Conservation (phyloP, 1,140 invertebrate species). For the Neodiprion pinetum region DNA sequence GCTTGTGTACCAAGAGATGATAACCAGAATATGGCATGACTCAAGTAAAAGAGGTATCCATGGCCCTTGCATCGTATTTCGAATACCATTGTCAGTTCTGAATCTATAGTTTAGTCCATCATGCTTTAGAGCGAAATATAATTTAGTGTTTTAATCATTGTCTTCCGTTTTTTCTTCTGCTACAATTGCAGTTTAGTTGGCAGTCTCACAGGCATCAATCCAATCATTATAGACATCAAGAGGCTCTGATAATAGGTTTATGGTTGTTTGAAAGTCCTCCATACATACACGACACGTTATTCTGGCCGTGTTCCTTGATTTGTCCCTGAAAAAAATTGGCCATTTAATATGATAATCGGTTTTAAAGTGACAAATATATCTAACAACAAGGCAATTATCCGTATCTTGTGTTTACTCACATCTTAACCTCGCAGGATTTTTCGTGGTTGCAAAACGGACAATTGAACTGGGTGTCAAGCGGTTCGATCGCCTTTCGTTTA, state of each 20-base stretch:
- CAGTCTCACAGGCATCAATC: conserved; percentile 98
- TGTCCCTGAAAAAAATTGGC: conserved; percentile 79
- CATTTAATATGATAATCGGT: conserved; percentile 20
- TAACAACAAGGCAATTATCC: not conserved
- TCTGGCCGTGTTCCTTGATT: conserved; percentile 87
- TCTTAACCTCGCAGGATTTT: conserved; percentile 99
- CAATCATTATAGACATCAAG: conserved; percentile 99
- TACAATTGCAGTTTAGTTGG: conserved; percentile 69
- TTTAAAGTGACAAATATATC: not conserved
- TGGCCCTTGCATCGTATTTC: too few relatives aligned
- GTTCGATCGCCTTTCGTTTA: conserved; percentile 92
- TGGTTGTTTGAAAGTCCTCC: conserved; percentile 96
- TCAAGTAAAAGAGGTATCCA: too few relatives aligned
- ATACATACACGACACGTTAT: conserved; percentile 94
- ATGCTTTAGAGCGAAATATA: too few relatives aligned
- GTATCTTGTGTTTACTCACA: conserved; percentile 72
- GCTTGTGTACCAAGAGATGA: too few relatives aligned
- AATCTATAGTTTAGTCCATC: too few relatives aligned
- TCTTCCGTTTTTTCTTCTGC: not conserved
- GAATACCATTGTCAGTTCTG: too few relatives aligned
- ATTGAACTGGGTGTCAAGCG: conserved; percentile 95
- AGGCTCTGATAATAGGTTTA: conserved; percentile 96
- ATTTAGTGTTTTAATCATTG: not conserved
- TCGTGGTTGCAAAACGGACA: conserved; percentile 99
- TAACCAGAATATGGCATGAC: too few relatives aligned